Percentiles rank a stretch among this genome's conserved stretches.
These are phyloP conservation scores for Pseudomyrmex gracilis DNA, from an alignment of 1,140 invertebrate genomes.

Conservation along the genomic window DNA sequence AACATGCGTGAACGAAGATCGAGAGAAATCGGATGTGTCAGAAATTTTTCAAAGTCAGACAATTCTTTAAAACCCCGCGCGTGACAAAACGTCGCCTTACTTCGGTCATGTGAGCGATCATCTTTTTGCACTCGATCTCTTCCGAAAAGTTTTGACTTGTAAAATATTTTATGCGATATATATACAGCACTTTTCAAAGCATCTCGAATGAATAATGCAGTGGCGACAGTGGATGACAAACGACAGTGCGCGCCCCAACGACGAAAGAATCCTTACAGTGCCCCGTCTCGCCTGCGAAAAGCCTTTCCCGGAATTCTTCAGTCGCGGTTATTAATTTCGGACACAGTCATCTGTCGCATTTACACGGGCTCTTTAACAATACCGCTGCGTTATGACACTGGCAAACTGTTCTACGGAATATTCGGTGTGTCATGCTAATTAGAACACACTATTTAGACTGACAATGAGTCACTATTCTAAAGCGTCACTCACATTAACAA, in stretches of 20 bases:
- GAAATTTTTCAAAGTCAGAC: neutral
- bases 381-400: neutral
- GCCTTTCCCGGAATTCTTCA: slow-evolving; percentile 17
- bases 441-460: neutral
- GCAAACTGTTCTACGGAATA: slow-evolving; percentile 7
- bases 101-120: neutral
- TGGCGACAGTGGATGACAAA: slow-evolving; percentile 1
- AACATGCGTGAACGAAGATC: slow-evolving; percentile 3
- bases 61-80: neutral
- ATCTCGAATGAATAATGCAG: slow-evolving; percentile 8
- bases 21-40: too few relatives aligned
- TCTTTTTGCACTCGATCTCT: neutral
- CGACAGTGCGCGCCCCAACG: neutral
- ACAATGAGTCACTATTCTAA: slow-evolving; percentile 1
- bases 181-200: neutral
- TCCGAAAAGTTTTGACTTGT: neutral
- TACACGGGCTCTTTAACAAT: slow-evolving; percentile 10
- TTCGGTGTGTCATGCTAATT: slow-evolving; percentile 44
- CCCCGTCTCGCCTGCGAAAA: slow-evolving; percentile 2
- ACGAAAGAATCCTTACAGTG: slow-evolving; percentile 11
- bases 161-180: neutral
- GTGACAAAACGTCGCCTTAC: neutral
- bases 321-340: slow-evolving; percentile 46
- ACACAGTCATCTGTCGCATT: neutral
- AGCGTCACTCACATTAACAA: too few relatives aligned